Evolutionary conservation across 2,113 vertebrate species (phyloP), one percentile per base, ranked within the genome.

Genomic region (Tragulus kanchil): DNA sequence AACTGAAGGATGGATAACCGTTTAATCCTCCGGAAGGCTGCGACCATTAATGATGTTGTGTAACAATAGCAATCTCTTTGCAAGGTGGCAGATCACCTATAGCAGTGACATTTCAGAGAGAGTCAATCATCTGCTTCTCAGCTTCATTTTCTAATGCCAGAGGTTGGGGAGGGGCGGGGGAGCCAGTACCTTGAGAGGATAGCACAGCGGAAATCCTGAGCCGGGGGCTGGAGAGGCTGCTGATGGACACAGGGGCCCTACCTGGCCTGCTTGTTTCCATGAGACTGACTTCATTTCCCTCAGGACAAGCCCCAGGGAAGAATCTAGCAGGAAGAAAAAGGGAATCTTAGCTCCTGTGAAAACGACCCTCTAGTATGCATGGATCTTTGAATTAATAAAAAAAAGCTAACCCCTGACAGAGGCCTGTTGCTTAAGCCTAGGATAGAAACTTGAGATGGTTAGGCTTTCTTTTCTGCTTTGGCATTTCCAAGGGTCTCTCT

Each of bases 1-100:
- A 97, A 96, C 97, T 92, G 26, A 45, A 95, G 97, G 83, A 94
- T 95, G 73, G 8, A 94, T 90, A 64, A 78, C 45, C 79, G 4
- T 3, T 89, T 94, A 96, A 96, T 88, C 85, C 90, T 82, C 90
- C 64, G 50, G 94, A 98, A 93, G 59, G 15, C 79, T 6, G 52
- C 21, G 28, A 11, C 67, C 54, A 28, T 56, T 52, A 65, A 82
- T 45, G 48, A 78, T 52, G 15, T 56, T 81, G 84, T 45, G 28
- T 45, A 12, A 95, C 90, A 86, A 94, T 5, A 61, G 10, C 23
- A 14, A 42, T 93, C 83, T 36, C 89, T 93, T 58, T 79, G 45
- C 71, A 84, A 95, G 83, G 85, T 67, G 82, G 67, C 69, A 42
- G 85, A 69, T 81, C 85, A 56, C 82, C 58, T 14, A 81, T 50